phyloP scores from a whole-genome alignment of 92 coral and sea anemone genomes.

The Ricordea florida region DNA sequence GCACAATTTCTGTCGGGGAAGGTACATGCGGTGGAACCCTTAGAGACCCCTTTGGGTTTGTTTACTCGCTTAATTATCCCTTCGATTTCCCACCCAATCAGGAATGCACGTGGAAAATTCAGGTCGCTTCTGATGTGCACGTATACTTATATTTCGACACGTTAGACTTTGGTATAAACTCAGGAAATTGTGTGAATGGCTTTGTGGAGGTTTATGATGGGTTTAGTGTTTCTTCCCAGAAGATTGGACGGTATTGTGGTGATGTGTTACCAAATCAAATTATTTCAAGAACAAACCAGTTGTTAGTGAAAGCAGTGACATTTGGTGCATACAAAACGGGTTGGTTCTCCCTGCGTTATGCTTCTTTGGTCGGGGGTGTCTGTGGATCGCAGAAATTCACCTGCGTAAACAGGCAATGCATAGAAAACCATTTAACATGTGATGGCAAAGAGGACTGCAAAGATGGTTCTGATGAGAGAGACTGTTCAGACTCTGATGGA shows the following conservation, averaged over 20 bases:
- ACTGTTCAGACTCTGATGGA: slow-evolving; percentile 67
- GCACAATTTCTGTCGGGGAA: slow-evolving; percentile 76
- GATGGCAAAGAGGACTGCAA: slow-evolving; percentile 67
- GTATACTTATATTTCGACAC: slow-evolving; percentile 76
- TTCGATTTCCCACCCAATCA: slow-evolving; percentile 66
- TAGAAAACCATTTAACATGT: slow-evolving; percentile 43
- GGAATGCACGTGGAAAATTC: slow-evolving; percentile 89
- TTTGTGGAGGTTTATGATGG: slow-evolving; percentile 83
- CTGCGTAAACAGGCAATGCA: slow-evolving; percentile 76
- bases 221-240: slow-evolving; percentile 31
- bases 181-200: slow-evolving; percentile 58
- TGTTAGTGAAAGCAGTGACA: slow-evolving; percentile 69
- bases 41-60: slow-evolving; percentile 47
- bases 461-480: slow-evolving; percentile 86
- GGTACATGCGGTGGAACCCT: slow-evolving; percentile 77
- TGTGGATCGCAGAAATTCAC: slow-evolving; percentile 72
- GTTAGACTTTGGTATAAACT: slow-evolving; percentile 68
- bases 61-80: slow-evolving; percentile 88
- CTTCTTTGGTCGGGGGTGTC: slow-evolving; percentile 57
- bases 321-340: slow-evolving; percentile 51
- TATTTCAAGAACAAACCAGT: slow-evolving; percentile 71
- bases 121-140: slow-evolving; percentile 67
- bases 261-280: slow-evolving; percentile 41
- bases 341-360: slow-evolving; percentile 76
- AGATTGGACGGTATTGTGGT: slow-evolving; percentile 79